These are phyloP conservation scores for Drosophila demipolita DNA, from an alignment of 2,888 invertebrate genomes.

Conservation along the genomic window DNA sequence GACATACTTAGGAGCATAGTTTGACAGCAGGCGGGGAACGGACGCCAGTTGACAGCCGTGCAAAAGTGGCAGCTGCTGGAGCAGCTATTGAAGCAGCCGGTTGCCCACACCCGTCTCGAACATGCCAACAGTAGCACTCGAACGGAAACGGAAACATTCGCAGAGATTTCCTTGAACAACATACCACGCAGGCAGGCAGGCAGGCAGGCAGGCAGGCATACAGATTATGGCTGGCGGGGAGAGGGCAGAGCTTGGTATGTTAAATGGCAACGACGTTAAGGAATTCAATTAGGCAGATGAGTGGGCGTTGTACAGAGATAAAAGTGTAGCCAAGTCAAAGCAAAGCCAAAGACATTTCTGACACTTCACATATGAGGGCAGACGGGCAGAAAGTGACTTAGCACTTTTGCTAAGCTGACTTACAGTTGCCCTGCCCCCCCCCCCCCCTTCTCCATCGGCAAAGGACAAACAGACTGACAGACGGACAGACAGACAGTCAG, in stretches of 20 bases:
- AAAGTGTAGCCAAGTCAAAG: conserved; percentile 74
- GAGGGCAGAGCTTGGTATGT: not conserved
- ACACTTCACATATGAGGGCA: conserved; percentile 72
- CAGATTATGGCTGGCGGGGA: not conserved
- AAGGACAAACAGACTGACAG: not conserved
- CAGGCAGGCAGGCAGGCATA: not conserved
- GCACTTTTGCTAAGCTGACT: conserved; percentile 55
- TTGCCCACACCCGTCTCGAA: conserved; percentile 48
- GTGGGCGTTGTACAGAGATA: conserved; percentile 65
- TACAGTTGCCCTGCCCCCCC: conserved; percentile 31
- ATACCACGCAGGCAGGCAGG: conserved; percentile 4
- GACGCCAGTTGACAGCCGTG: conserved; percentile 65
- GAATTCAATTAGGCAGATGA: conserved; percentile 80
- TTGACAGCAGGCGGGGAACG: conserved; percentile 52
- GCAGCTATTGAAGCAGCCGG: conserved; percentile 36
- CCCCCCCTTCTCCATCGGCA: too few relatives aligned
- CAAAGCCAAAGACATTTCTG: conserved; percentile 68
- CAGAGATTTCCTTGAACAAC: conserved; percentile 70
- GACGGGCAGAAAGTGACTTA: conserved; percentile 64
- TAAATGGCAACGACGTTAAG: conserved; percentile 53
- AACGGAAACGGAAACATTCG: conserved; percentile 75
- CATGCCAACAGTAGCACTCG: conserved; percentile 65
- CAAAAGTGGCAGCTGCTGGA: conserved; percentile 57
- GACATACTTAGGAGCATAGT: conserved; percentile 70
- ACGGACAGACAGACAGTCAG: not conserved